Evolutionary conservation across 2,113 vertebrate genomes (phyloP).

Genomic region (Mobula hypostoma): DNA sequence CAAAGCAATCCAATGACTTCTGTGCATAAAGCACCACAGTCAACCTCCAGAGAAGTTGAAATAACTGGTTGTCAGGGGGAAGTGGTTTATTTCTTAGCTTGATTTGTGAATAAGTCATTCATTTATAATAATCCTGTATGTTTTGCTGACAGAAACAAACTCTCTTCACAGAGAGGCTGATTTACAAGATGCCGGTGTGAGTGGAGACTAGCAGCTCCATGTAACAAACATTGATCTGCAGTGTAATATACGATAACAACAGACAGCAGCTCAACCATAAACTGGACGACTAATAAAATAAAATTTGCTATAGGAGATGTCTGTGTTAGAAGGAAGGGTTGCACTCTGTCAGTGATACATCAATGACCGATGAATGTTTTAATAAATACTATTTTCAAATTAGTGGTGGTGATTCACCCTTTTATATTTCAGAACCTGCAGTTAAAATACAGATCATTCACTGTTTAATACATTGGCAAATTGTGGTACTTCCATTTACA

Average conservation of each 20-base stretch:
- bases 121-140: conserved; percentile 19
- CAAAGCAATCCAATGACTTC: conserved; percentile 14
- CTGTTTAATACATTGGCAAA: neutral
- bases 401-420: neutral
- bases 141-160: conserved; percentile 1
- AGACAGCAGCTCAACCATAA: neutral
- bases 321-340: neutral
- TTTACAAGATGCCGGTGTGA: neutral
- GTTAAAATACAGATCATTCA: neutral
- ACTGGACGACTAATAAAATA: neutral
- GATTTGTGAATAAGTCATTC: conserved; percentile 34
- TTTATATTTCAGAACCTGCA: neutral
- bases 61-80: conserved; percentile 27
- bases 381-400: neutral
- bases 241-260: neutral
- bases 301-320: neutral
- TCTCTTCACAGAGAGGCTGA: neutral
- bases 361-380: neutral
- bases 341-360: neutral
- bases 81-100: conserved; percentile 10
- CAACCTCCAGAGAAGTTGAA: neutral
- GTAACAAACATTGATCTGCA: neutral
- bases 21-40: neutral
- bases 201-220: neutral
- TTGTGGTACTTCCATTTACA: neutral